Base-by-base conservation (phyloP, 2,888 invertebrate species). In the Zelleria hepariella region DNA sequence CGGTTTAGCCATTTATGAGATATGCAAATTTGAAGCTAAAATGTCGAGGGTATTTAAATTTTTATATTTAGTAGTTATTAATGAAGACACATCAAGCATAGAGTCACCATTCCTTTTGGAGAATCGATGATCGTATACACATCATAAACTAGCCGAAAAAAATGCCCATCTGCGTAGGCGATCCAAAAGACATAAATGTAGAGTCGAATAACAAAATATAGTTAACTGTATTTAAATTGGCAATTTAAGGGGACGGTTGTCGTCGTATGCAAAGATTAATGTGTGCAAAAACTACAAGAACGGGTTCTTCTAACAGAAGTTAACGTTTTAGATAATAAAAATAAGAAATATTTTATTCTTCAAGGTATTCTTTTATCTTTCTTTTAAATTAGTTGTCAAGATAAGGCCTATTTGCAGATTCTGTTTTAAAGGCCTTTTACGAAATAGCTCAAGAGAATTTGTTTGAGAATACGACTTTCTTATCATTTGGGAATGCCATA, bases 211-310 rank as follows among this genome's bases (percentile, higher is more conserved):
- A 25, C 57, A 57, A 48, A 76, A 82, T 82, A 80, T 82, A 82
- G 73, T 71, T 68, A 69, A 72, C 71, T 71, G 70, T 74, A 72
- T 80, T 78, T 81, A 79, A 82, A 84, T 82, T 78, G 80, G 68
- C 77, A 76, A 82, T 85, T 80, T 73, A 67, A 71, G 65, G 65
- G 62, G 67, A 68, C 62, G 64, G 62, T 67, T 68, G 68, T 72
- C 71, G 66, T 70, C 73, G 67, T 69, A 66, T 63, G 60, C 59
- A 61, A 65, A 72, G 73, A 77, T 76, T 72, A 68, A 75, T 77
- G 68, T 63, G 63, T 62, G 68, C 68, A 67, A 68, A 67, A 59
- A 26, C 21, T 57, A 42, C 56, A 51, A 58, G 57, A 58, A 58
- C 49, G 48, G 53, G 54, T 60, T 61, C 23, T 15, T 24, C 2